These are phyloP conservation scores for Blennius ocellaris DNA, from an alignment of 2,113 vertebrate species.

Conservation along the genomic window DNA sequence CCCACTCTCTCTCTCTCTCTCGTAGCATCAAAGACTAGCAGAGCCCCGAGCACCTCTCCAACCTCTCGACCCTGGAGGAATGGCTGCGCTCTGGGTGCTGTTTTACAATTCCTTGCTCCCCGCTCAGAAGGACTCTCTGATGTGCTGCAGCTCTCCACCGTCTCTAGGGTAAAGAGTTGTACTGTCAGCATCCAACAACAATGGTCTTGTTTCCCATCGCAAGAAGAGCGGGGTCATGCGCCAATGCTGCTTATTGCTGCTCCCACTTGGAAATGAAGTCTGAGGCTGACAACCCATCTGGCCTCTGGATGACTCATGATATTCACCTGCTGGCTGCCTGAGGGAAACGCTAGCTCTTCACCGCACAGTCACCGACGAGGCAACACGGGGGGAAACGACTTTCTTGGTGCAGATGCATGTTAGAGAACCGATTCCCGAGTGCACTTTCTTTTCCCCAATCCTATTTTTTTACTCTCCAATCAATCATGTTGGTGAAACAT, in stretches of 20 bases:
- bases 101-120: constrained; percentile 11
- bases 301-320: constrained; percentile 58
- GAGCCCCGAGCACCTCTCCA: constrained; percentile 41
- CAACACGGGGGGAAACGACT: constrained; percentile 45
- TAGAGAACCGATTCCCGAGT: constrained; percentile 9
- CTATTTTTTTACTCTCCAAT: too few species aligned
- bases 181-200: constrained; percentile 15
- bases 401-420: constrained; percentile 7
- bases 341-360: constrained; percentile 62
- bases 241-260: constrained; percentile 33
- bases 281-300: constrained; percentile 59
- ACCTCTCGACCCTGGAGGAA: constrained; percentile 13
- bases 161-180: constrained; percentile 23
- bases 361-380: constrained; percentile 54
- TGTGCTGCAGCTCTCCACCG: constrained; percentile 5
- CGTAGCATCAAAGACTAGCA: constrained; percentile 40
- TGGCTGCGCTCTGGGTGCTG: constrained; percentile 6
- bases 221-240: constrained; percentile 30
- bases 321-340: constrained; percentile 54
- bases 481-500: not conserved
- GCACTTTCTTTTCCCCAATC: not conserved
- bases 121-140: constrained; percentile 6
- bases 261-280: constrained; percentile 55
- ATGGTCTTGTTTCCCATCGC: not conserved
- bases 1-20: constrained; percentile 1